Evolutionary conservation across 1,140 invertebrate species (phyloP), one percentile per base, ranked within the genome.

Genomic region (Amyelois transitella): DNA sequence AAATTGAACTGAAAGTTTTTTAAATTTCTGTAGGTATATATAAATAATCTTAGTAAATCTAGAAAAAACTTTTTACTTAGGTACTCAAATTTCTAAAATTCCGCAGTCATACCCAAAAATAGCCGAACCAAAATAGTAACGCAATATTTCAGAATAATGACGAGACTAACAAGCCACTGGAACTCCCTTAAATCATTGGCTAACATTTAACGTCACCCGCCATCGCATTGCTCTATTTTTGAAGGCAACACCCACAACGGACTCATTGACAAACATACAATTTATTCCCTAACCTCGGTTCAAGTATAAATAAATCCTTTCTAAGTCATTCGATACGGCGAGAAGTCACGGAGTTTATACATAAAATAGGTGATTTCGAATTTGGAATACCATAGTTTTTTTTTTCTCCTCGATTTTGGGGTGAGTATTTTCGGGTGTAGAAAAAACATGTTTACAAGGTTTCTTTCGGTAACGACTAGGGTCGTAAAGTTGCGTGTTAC

Each of bases 341-440:
- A 62, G 72, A 71, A 88, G 85, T 88, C 85, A 88, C 85, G 85
- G 85, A 86, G 78, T 86, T 86, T 86, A n/a, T n/a, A 86, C 85
- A 88, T 88, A 86, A 88, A 86, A 83, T 85, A 86, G 78, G 81
- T 79, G 80, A 81, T 85, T 83, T 84, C 77, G 75, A 83, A 81
- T 78, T 83, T 84, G 79, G 75, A 83, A 81, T 78, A 74, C 75
- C 73, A 72, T 61, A 73, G 67, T 63, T 64, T 61, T 83, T 86
- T 87, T 79, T 81, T 77, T 56, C 59, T 48, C 61, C 43, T 67
- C 67, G 59, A 62, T 59, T 61, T 57, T 65, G 71, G 76, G 68
- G 62, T 62, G 71, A 71, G 45, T 5, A 10, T 19, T 48, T 48
- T 21, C 20, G 69, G 59, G 57, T 58, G 49, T 72, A 77, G 80